Evolutionary conservation across 2,888 invertebrate species (phyloP), one percentile per base, ranked within the genome.

Genomic region (Metallyticus violacea): DNA sequence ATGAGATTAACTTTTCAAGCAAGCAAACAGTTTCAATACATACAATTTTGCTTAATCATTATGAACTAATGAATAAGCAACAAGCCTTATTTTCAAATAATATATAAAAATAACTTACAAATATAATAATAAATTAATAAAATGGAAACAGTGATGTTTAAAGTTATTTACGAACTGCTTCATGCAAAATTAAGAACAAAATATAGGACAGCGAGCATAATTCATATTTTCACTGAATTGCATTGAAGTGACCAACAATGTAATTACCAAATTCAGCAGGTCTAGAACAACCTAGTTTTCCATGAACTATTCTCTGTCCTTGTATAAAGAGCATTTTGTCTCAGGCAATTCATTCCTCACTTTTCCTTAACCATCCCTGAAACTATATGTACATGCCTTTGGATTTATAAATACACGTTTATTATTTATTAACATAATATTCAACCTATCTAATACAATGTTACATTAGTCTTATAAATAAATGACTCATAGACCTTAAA

Each of bases 391-490:
- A 62, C 40, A 62, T 62, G 40, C 40, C 40, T 62, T 62, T 62
- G 40, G 15, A 15, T 62, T 62, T 62, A 62, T 62, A 62, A 62
- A 62, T 62, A 62, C 40, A 62, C 40, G 22, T 62, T 62, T 62
- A 62, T 62, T 6, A 62, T 62, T 62, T 62, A 62, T 62, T 6
- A 62, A 62, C 40, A 15, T 62, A 62, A 62, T 22, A 62, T 62
- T 62, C 40, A 62, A 3, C 40, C 6, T 62, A 62, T 62, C 40
- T 62, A 62, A 15, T 62, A 22, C 40, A 62, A 62, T 22, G 22
- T 22, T 62, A 62, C 22, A n/a, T n/a, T 15, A 62, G 40, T 92
- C 77, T 78, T 87, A 76, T 28, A 85, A 85, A 85, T 85, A 40
- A 82, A 82, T 76, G 82, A 82, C 82, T 82, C 9, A 82, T 30